Base-by-base conservation (phyloP, 2,888 invertebrate species). In the Spisula solida region DNA sequence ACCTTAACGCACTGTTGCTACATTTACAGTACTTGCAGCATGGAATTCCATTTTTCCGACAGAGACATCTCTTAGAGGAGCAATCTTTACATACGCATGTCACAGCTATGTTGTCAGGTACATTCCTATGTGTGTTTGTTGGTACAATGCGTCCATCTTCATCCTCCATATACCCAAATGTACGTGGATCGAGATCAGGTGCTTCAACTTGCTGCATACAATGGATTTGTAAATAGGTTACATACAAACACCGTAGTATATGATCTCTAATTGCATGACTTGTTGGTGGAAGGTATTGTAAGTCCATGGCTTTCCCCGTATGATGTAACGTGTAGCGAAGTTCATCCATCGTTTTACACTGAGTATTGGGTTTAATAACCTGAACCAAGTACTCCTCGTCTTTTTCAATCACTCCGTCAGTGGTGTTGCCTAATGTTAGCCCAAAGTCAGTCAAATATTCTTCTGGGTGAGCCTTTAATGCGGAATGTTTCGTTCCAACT, bases 351-450 rank as follows among this genome's bases (percentile, higher is more conserved):
- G 82, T 82, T 82, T 66, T 47, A 47, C 47, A 47, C 10, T 47
- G 47, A 47, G 6, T 47, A 10, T 81, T 81, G 12, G 60, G 82
- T 41, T 82, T 82, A 20, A 82, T 56, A 31, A 82, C 82, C 34
- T 82, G 82, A 12, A 82, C 82, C 47, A 82, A 25, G 31, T 82
- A 82, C 34, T 66, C 82, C 41, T 82, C 66, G 10, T 60, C 82
- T 82, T 82, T 82, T 10, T 41, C 6, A 31, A 60, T 14, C 31
- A 66, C 82, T 20, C 34, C 82, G n/a, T 82, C 34, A 12, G 82
- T 14, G 16, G 82, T 82, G 25, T 31, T n/a, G 47, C 16, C 41
- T 66, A 82, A 60, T 20, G 31, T 20, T 6, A 66, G 60, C 20
- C 82, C 20, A 48, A 84, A 84, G 25, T 84, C 48, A 20, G 41